phyloP scores from a whole-genome alignment of 2,797 vertebrate species.

The Eospalax fontanierii region DNA sequence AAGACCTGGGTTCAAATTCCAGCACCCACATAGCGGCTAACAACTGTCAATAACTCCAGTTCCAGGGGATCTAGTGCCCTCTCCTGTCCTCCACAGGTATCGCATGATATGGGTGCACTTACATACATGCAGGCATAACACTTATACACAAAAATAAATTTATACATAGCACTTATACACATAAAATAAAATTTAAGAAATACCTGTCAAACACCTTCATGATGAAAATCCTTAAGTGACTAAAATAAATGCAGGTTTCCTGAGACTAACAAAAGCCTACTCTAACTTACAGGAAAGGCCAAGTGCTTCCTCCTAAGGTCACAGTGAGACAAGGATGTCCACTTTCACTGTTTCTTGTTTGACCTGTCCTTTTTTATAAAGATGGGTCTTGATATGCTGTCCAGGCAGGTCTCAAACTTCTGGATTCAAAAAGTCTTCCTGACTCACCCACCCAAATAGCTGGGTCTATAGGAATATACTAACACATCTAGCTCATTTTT shows the following conservation, averaged over 20 bases:
- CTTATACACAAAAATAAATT: too few relatives aligned
- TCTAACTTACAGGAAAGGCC: neutral
- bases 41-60: too few relatives aligned
- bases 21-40: too few relatives aligned
- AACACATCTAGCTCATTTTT: neutral
- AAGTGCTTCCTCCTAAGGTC: neutral
- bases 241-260: neutral
- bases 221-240: neutral
- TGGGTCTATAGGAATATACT: neutral
- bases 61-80: too few relatives aligned
- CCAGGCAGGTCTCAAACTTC: neutral
- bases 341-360: neutral
- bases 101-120: too few relatives aligned
- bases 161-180: too few relatives aligned
- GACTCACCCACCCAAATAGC: neutral
- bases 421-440: neutral
- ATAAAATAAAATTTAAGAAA: neutral
- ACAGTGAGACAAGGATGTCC: neutral
- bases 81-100: too few relatives aligned
- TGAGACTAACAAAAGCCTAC: neutral
- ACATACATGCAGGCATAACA: too few relatives aligned
- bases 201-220: neutral
- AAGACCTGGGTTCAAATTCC: too few relatives aligned
- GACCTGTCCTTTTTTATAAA: neutral
- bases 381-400: neutral